Evolutionary conservation across 2,797 vertebrate genomes (phyloP).

Genomic region (Alcedo atthis): DNA sequence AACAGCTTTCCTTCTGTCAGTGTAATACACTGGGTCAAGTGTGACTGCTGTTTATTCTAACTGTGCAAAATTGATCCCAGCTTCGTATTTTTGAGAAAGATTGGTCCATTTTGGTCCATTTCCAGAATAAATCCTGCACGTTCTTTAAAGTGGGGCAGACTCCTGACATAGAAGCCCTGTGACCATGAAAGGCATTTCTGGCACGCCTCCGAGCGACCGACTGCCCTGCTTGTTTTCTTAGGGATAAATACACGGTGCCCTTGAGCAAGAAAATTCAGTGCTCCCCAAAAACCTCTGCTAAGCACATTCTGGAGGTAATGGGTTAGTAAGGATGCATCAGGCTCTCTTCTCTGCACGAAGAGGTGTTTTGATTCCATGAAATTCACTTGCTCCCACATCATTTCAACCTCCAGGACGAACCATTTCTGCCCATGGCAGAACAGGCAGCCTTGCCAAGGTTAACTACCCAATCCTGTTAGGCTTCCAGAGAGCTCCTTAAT

Average conservation of each 20-base stretch:
- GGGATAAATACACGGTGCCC: conserved; percentile 43
- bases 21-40: conserved; percentile 33
- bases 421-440: conserved; percentile 3
- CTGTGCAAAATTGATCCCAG: conserved; percentile 62
- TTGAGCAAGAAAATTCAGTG: conserved; percentile 50
- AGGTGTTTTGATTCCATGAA: not conserved
- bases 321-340: not conserved
- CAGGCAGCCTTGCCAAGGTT: conserved; percentile 21
- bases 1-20: conserved; percentile 16
- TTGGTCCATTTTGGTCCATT: conserved; percentile 47
- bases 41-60: conserved; percentile 70
- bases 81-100: conserved; percentile 56
- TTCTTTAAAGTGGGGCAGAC: conserved; percentile 58
- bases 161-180: conserved; percentile 45
- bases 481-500: conserved; percentile 69
- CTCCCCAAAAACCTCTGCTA: conserved; percentile 10
- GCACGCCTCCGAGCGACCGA: not conserved
- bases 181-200: conserved; percentile 55
- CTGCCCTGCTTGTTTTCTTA: conserved; percentile 61
- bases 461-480: conserved; percentile 53
- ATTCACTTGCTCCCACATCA: conserved; percentile 11
- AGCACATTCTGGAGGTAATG: conserved; percentile 58
- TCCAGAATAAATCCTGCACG: conserved; percentile 68
- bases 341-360: conserved; percentile 2
- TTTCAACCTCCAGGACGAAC: not conserved